phyloP scores from a whole-genome alignment of 1,140 invertebrate genomes.

The Ceratina australensis region DNA sequence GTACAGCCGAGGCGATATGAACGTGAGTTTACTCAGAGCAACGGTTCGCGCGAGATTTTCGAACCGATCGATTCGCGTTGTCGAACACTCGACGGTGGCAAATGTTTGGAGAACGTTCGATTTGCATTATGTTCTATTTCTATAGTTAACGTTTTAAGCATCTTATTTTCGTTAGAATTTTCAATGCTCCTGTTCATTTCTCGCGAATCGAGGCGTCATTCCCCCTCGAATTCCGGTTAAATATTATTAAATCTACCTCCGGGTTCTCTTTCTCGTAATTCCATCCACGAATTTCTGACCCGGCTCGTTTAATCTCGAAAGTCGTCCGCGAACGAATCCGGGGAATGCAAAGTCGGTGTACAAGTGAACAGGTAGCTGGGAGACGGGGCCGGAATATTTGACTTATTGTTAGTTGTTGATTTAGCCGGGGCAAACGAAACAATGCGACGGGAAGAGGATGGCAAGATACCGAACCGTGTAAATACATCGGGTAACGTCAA shows the following conservation, averaged over 20 bases:
- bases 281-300: background rate
- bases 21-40: background rate
- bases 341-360: background rate
- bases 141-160: too few relatives aligned
- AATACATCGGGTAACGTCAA: background rate
- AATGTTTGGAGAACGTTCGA: too few relatives aligned
- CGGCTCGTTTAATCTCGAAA: background rate
- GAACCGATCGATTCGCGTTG: too few relatives aligned
- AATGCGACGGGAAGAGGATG: background rate
- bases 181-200: too few relatives aligned
- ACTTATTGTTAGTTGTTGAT: slow-evolving; percentile 25
- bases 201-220: too few relatives aligned
- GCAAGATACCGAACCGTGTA: background rate
- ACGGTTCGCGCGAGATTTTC: background rate
- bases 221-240: too few relatives aligned
- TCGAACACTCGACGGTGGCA: too few relatives aligned
- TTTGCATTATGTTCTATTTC: too few relatives aligned
- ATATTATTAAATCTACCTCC: too few relatives aligned
- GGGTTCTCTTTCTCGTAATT: background rate
- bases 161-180: too few relatives aligned
- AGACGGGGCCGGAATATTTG: background rate
- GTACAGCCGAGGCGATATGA: background rate
- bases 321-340: background rate
- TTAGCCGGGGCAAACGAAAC: background rate
- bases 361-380: background rate